phyloP scores from a whole-genome alignment of 1,140 invertebrate species.

The Orius laevigatus region DNA sequence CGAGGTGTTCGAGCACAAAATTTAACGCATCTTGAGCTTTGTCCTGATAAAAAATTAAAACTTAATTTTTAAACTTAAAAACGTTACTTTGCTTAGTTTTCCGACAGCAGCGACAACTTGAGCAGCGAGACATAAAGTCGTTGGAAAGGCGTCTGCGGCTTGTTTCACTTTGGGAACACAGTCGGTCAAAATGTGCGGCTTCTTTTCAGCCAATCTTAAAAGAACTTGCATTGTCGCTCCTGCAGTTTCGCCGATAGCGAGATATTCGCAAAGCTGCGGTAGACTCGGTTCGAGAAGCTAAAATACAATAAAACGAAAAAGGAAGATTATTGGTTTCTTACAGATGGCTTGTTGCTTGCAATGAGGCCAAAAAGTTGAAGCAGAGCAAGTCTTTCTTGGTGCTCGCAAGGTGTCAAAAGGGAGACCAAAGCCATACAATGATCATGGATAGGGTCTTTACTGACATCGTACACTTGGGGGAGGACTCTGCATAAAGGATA shows the following conservation, averaged over 20 bases:
- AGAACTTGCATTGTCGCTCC: slow-evolving; percentile 57
- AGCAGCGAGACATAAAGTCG: slow-evolving; percentile 43
- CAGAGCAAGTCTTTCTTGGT: slow-evolving; percentile 64
- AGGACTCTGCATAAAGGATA: slow-evolving; percentile 69
- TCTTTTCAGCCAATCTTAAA: slow-evolving; percentile 49
- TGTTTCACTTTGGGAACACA: slow-evolving; percentile 48
- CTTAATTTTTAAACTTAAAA: not conserved
- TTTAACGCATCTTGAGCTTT: slow-evolving; percentile 59
- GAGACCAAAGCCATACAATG: slow-evolving; percentile 67
- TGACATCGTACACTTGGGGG: slow-evolving; percentile 74
- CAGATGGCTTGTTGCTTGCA: slow-evolving; percentile 58
- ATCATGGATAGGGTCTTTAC: slow-evolving; percentile 64
- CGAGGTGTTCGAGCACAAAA: slow-evolving; percentile 57
- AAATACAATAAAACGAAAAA: not conserved
- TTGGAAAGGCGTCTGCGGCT: slow-evolving; percentile 47
- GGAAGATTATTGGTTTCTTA: slow-evolving; percentile 26
- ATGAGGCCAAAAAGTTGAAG: slow-evolving; percentile 65
- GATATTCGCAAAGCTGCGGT: slow-evolving; percentile 56
- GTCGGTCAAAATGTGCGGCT: slow-evolving; percentile 45
- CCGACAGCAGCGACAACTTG: slow-evolving; percentile 45
- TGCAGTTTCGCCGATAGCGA: slow-evolving; percentile 37
- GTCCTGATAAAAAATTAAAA: slow-evolving; percentile 31
- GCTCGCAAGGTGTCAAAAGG: slow-evolving; percentile 62
- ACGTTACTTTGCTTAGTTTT: slow-evolving; percentile 39
- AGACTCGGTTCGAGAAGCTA: slow-evolving; percentile 57